Conservation (phyloP, 2,797 vertebrate genomes). For the Catostomus latipinnis region DNA sequence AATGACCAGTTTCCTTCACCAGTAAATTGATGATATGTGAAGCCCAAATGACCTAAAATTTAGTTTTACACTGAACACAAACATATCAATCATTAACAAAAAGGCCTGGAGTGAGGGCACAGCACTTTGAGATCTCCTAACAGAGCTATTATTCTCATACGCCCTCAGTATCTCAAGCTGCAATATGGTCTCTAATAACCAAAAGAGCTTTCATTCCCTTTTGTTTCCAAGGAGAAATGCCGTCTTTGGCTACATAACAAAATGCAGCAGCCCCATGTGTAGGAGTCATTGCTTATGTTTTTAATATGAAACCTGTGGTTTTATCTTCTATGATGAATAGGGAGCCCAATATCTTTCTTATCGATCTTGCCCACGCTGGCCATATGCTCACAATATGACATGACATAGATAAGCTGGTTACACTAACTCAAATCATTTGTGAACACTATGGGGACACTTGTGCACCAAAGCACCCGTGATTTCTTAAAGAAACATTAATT, state of each 20-base stretch:
- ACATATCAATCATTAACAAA: conserved; percentile 8
- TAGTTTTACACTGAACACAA: conserved; percentile 12
- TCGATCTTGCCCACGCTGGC: conserved; percentile 6
- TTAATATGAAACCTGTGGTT: conserved; percentile 22
- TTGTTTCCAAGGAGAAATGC: conserved; percentile 38
- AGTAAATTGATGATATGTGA: conserved; percentile 2
- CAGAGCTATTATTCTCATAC: conserved; percentile 25
- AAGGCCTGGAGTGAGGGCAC: not conserved
- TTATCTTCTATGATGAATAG: conserved; percentile 7
- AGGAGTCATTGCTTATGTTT: not conserved
- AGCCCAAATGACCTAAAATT: conserved; percentile 22
- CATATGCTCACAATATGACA: conserved; percentile 32
- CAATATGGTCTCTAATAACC: conserved; percentile 33
- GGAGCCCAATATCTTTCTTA: not conserved
- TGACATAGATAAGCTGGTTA: not conserved
- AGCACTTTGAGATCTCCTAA: not conserved
- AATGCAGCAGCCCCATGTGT: not conserved
- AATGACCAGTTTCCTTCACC: not conserved
- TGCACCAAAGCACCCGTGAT: not conserved
- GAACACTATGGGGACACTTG: not conserved
- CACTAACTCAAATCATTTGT: conserved; percentile 10
- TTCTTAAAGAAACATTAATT: conserved; percentile 17
- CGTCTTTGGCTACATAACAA: conserved; percentile 30
- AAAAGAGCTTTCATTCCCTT: conserved; percentile 50
- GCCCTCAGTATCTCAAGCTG: conserved; percentile 26